These are phyloP conservation scores for Cephalotes varians DNA, from an alignment of 2,888 invertebrate species.

Conservation along the genomic window DNA sequence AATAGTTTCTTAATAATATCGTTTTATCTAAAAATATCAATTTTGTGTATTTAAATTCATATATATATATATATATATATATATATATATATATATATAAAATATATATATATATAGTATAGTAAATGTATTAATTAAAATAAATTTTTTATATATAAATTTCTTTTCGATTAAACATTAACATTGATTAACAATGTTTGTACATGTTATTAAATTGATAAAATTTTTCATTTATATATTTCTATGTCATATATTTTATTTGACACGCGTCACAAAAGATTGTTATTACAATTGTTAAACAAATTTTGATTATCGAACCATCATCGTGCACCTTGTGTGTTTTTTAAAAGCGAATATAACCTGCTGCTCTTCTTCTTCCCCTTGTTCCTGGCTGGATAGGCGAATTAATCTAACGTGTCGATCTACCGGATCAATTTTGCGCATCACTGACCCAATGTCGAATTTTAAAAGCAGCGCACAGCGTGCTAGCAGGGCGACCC, in stretches of 20 bases:
- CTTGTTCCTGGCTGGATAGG: conserved; percentile 39
- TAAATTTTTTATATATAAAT: not conserved
- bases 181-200: not conserved
- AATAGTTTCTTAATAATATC: not conserved
- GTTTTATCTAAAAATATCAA: not conserved
- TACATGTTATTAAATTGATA: not conserved
- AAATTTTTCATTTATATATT: not conserved
- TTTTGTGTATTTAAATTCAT: not conserved
- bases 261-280: not conserved
- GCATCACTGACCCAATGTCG: conserved; percentile 58
- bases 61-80: too few relatives aligned
- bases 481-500: conserved; percentile 43
- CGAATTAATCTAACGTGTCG: conserved; percentile 50
- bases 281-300: conserved; percentile 10
- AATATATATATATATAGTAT: too few relatives aligned
- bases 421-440: conserved; percentile 59
- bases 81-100: too few relatives aligned
- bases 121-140: not conserved
- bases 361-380: conserved; percentile 16
- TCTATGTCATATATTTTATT: not conserved
- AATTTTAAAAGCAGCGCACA: conserved; percentile 45
- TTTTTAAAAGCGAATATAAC: conserved; percentile 29
- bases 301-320: conserved; percentile 15
- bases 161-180: not conserved
- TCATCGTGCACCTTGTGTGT: conserved; percentile 36